phyloP scores from a whole-genome alignment of 2,797 vertebrate species.

The Ambastaia sidthimunki region DNA sequence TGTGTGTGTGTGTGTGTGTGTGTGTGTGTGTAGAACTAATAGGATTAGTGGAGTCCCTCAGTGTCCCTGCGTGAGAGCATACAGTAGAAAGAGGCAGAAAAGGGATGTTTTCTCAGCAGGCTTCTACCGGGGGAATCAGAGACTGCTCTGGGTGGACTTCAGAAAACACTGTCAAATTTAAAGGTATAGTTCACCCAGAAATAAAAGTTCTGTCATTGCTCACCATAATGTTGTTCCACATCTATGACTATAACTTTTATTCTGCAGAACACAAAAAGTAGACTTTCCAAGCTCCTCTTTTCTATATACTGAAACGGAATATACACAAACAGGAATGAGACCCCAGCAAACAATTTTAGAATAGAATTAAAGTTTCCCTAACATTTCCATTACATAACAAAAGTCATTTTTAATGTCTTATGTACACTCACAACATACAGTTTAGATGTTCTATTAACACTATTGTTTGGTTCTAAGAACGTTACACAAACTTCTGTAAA shows the following conservation, averaged over 20 bases:
- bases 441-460: too few species aligned
- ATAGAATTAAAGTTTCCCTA: too few species aligned
- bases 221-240: neutral
- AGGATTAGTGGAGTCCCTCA: conserved; percentile 26
- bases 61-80: conserved; percentile 32
- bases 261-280: neutral
- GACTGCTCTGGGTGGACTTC: neutral
- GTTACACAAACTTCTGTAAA: too few species aligned
- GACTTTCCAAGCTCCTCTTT: too few species aligned
- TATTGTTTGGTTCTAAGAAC: too few species aligned
- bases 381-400: too few species aligned
- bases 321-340: neutral
- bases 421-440: too few species aligned
- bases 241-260: neutral
- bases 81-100: conserved; percentile 11
- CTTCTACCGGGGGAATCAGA: conserved; percentile 1
- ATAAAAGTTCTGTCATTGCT: neutral
- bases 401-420: too few species aligned
- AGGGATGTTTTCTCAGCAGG: conserved; percentile 29
- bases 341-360: too few species aligned
- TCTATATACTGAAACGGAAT: neutral
- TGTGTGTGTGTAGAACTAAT: conserved; percentile 44
- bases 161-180: neutral
- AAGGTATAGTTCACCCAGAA: neutral
- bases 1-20: too few species aligned